Conservation (phyloP, 2,797 vertebrate genomes). For the Scolopax rusticola region DNA sequence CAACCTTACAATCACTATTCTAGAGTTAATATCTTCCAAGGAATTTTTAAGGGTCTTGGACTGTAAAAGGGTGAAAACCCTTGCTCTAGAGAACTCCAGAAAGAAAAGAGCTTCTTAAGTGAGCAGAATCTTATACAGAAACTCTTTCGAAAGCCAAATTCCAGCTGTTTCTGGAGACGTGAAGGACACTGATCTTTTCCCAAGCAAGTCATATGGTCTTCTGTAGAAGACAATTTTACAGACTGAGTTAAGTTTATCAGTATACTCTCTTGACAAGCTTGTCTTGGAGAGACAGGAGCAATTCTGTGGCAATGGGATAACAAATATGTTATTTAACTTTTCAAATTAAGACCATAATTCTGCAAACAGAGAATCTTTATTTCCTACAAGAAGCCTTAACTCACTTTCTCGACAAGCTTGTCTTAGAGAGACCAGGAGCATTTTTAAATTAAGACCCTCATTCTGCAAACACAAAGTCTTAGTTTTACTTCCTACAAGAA, state of each 20-base stretch:
- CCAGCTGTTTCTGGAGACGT: background rate
- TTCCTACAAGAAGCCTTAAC: background rate
- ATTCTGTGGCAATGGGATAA: background rate
- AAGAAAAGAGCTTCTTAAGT: background rate
- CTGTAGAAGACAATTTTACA: background rate
- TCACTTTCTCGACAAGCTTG: background rate
- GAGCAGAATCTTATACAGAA: background rate
- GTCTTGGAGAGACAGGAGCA: background rate
- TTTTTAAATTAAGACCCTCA: background rate
- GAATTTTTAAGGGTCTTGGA: background rate
- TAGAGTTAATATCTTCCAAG: background rate
- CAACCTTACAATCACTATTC: background rate
- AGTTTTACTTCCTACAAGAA: background rate
- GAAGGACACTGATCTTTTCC: background rate
- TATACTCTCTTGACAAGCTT: background rate
- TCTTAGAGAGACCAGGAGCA: background rate
- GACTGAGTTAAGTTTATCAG: background rate
- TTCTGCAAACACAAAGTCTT: background rate
- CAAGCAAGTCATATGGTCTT: background rate
- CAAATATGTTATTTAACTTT: background rate
- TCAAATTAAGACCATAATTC: background rate
- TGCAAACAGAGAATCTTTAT: background rate
- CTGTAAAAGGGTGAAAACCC: background rate
- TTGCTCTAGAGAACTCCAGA: background rate
- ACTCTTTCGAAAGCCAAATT: background rate